Percentiles rank a stretch among this genome's conserved stretches.
These are phyloP conservation scores for Cuculus canorus DNA, from an alignment of 2,797 vertebrate species.

Conservation along the genomic window DNA sequence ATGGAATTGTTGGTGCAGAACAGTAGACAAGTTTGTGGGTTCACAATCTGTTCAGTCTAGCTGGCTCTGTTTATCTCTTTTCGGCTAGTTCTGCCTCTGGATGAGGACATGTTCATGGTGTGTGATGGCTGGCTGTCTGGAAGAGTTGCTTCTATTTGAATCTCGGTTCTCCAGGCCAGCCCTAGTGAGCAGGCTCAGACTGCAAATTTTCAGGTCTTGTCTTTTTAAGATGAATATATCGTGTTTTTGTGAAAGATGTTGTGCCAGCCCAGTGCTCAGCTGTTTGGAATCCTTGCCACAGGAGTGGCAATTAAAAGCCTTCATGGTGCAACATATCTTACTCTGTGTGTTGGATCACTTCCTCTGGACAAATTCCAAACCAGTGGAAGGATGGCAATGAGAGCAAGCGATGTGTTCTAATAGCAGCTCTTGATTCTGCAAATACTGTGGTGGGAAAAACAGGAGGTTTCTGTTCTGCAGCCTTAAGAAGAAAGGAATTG, in stretches of 20 bases:
- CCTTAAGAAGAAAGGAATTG: background rate
- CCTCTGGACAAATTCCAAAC: background rate
- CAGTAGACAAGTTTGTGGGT: background rate
- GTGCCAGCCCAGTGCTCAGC: background rate
- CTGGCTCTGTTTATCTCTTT: background rate
- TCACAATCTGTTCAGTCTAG: too few relatives aligned
- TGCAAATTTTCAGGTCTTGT: background rate
- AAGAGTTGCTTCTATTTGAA: background rate
- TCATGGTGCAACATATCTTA: rapidly evolving
- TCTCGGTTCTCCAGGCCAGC: background rate
- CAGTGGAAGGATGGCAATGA: rapidly evolving
- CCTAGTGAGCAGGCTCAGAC: background rate
- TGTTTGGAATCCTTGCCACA: background rate
- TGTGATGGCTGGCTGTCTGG: background rate
- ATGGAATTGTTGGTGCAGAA: background rate
- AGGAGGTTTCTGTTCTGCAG: background rate
- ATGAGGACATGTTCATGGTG: rapidly evolving
- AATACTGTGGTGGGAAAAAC: background rate
- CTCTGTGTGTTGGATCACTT: background rate
- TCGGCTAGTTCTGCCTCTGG: background rate
- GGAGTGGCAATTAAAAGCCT: background rate
- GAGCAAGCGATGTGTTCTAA: rapidly evolving
- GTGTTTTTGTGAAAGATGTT: background rate
- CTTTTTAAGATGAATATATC: background rate
- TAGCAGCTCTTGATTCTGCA: background rate